phyloP scores from a whole-genome alignment of 2,113 vertebrate species.

The Anguilla japonica region DNA sequence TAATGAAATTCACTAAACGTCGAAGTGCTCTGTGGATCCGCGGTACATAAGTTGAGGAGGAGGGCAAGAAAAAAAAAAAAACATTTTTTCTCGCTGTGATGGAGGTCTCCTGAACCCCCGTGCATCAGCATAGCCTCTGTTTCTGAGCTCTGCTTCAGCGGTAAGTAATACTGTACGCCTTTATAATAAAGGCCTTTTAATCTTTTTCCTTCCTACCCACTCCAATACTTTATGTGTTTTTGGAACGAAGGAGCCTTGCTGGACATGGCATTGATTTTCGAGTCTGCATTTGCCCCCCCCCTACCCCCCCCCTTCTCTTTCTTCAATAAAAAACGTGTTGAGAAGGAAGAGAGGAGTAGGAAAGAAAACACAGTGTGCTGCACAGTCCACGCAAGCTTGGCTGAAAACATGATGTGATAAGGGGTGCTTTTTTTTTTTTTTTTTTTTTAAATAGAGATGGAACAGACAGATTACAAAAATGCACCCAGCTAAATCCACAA shows the following conservation, averaged over 20 bases:
- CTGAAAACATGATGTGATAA: neutral
- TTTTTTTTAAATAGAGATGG: conserved; percentile 45
- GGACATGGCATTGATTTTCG: neutral
- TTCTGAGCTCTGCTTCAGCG: neutral
- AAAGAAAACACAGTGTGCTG: neutral
- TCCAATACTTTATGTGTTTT: neutral
- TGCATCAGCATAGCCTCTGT: neutral
- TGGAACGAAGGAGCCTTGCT: neutral
- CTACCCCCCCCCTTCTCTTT: neutral
- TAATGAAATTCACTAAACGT: neutral
- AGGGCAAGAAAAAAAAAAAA: neutral
- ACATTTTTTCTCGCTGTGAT: neutral
- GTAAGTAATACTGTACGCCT: neutral
- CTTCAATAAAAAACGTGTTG: neutral
- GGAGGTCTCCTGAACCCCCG: neutral
- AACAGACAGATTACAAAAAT: conserved; percentile 67
- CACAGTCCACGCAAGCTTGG: neutral
- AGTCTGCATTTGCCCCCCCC: neutral
- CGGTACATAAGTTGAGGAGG: neutral
- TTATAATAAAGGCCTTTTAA: neutral
- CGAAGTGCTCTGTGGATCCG: neutral
- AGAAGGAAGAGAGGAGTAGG: neutral
- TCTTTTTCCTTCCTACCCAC: neutral
- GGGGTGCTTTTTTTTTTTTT: neutral
- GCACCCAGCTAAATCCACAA: conserved; percentile 64